These are phyloP conservation scores for Phocoena phocoena DNA, from an alignment of 2,113 vertebrate genomes.

Conservation along the genomic window DNA sequence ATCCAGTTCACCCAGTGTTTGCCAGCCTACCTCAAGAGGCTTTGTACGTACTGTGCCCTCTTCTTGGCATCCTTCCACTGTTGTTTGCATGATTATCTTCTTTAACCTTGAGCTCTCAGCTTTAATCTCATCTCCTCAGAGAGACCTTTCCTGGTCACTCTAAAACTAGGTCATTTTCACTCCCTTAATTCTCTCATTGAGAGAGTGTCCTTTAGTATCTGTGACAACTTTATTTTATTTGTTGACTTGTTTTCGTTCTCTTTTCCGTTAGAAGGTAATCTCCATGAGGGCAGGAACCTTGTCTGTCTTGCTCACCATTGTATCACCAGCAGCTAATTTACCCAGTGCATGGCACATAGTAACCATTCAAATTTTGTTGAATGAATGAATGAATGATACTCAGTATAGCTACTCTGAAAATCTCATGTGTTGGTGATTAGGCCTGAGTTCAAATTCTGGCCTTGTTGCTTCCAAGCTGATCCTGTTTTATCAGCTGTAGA, in stretches of 20 bases:
- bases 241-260: neutral
- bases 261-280: neutral
- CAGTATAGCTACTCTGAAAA: neutral
- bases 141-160: neutral
- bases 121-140: neutral
- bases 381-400: neutral
- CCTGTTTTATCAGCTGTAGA: neutral
- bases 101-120: conserved; percentile 13
- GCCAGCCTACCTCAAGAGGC: neutral
- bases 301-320: neutral
- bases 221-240: neutral
- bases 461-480: neutral
- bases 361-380: neutral
- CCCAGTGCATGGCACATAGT: neutral
- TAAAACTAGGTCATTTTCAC: neutral
- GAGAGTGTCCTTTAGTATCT: neutral
- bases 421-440: neutral
- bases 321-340: neutral
- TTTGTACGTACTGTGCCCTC: neutral
- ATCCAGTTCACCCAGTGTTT: neutral
- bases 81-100: neutral
- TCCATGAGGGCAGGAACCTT: neutral
- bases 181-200: neutral
- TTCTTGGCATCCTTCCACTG: neutral
- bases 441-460: neutral